phyloP scores from a whole-genome alignment of 1,140 invertebrate species.

The Brachionus rotundiformis region DNA sequence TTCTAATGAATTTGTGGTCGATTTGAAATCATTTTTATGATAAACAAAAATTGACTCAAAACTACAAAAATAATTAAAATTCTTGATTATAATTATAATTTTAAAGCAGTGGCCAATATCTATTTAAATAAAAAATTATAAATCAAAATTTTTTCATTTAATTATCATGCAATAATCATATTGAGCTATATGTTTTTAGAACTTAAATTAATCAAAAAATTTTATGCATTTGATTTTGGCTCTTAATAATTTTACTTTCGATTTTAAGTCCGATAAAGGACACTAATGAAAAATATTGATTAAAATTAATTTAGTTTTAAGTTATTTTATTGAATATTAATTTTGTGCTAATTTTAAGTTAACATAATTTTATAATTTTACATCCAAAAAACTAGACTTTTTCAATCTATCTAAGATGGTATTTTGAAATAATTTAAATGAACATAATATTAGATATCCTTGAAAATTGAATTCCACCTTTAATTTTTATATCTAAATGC shows the following conservation, averaged over 20 bases:
- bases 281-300: not conserved
- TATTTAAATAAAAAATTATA: not conserved
- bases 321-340: not conserved
- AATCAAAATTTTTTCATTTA: not conserved
- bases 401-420: not conserved
- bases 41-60: too few relatives aligned
- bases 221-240: not conserved
- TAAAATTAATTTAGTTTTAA: not conserved
- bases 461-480: not conserved
- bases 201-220: not conserved
- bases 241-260: not conserved
- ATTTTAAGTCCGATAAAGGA: not conserved
- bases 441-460: not conserved
- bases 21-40: too few relatives aligned
- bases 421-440: conserved; percentile 1
- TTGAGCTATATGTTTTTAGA: not conserved
- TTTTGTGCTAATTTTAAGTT: not conserved
- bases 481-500: not conserved
- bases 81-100: not conserved
- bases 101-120: not conserved
- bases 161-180: not conserved
- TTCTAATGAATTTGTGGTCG: too few relatives aligned
- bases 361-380: not conserved
- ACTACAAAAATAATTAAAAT: too few relatives aligned
- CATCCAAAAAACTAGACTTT: conserved; percentile 1